phyloP scores from a whole-genome alignment of 2,888 invertebrate genomes.

The Phengaris arion region DNA sequence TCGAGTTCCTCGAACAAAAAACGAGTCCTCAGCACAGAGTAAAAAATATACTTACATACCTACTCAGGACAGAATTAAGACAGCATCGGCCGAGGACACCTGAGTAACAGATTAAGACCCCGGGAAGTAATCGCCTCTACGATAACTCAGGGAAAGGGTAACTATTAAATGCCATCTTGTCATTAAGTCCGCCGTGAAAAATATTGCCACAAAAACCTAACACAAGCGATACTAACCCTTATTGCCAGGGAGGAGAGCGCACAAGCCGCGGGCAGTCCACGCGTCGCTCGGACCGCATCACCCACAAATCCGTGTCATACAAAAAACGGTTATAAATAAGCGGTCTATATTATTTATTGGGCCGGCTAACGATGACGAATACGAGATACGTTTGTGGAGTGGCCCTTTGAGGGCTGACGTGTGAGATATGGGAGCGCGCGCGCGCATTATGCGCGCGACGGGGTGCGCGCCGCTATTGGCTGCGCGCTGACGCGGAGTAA shows the following conservation, averaged over 20 bases:
- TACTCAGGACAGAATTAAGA: neutral
- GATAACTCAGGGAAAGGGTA: slow-evolving; percentile 21
- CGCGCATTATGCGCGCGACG: slow-evolving; percentile 72
- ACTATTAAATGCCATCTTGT: slow-evolving; percentile 34
- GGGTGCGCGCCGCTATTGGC: slow-evolving; percentile 74
- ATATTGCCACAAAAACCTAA: slow-evolving; percentile 31
- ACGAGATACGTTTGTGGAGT: slow-evolving; percentile 73
- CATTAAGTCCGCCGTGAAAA: slow-evolving; percentile 57
- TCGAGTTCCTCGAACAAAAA: neutral
- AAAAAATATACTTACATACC: too few species aligned
- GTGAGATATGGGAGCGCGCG: slow-evolving; percentile 71
- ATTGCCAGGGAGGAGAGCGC: neutral
- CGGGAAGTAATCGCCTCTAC: slow-evolving; percentile 9
- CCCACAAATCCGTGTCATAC: slow-evolving; percentile 45
- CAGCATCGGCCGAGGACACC: slow-evolving; percentile 4
- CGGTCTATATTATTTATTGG: slow-evolving; percentile 58
- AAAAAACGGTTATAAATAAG: slow-evolving; percentile 61
- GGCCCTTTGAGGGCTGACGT: slow-evolving; percentile 68
- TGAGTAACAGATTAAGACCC: slow-evolving; percentile 14
- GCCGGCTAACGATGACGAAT: slow-evolving; percentile 75
- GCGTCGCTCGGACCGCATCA: neutral
- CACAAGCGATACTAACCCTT: neutral
- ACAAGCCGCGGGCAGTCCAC: neutral
- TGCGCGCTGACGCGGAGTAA: slow-evolving; percentile 66
- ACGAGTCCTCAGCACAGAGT: neutral